A percentile compares a stretch with the other conserved stretches of the same genome.
These are phyloP conservation scores for Otolemur garnettii DNA, from an alignment of 2,113 vertebrate genomes.

Conservation along the genomic window DNA sequence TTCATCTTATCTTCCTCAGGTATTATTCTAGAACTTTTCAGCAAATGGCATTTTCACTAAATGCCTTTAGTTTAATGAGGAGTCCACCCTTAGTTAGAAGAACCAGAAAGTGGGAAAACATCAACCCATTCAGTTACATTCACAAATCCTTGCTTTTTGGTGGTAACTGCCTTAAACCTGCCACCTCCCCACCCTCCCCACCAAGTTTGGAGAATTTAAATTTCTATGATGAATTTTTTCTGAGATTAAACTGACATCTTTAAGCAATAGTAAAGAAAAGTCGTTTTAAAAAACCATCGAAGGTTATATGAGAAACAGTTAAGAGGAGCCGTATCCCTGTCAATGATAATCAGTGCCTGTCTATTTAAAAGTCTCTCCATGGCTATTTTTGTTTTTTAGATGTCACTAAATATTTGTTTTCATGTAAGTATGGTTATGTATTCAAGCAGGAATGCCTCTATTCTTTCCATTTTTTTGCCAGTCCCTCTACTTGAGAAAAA, in stretches of 20 bases:
- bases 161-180: not conserved
- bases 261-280: not conserved
- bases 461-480: not conserved
- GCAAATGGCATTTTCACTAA: not conserved
- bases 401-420: not conserved
- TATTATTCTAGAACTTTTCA: not conserved
- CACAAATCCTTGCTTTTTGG: not conserved
- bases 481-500: not conserved
- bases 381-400: not conserved
- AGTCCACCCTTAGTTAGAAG: not conserved
- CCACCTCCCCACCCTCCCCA: not conserved
- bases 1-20: not conserved
- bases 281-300: not conserved
- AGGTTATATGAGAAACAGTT: not conserved
- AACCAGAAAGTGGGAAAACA: not conserved
- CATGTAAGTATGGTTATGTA: not conserved
- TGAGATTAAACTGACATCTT: not conserved
- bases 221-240: not conserved
- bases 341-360: not conserved
- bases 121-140: not conserved
- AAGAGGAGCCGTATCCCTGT: not conserved
- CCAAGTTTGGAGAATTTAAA: not conserved
- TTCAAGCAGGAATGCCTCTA: not conserved
- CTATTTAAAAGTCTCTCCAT: not conserved
- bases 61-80: not conserved